Evolutionary conservation across 2,797 vertebrate genomes (phyloP), one percentile per base, ranked within the genome.

Genomic region (Hydrophis major): DNA sequence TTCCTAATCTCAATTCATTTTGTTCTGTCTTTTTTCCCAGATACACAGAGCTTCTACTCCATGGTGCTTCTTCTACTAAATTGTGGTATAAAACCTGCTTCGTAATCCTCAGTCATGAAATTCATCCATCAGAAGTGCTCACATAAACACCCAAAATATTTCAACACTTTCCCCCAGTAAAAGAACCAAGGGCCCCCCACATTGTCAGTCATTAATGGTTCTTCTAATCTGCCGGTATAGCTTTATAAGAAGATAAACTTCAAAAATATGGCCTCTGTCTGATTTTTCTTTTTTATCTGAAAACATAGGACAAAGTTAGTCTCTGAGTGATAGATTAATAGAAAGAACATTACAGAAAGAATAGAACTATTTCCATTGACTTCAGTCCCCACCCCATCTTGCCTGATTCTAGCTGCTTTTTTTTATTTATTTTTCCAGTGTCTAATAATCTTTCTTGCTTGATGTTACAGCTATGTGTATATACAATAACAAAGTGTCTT

Each of bases 381-480:
- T 88, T 18, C 18, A 59, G 37, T n/a, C 28, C 4, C 14, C 28
- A 59, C 6, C 55, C 16, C 28, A 37, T 10, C 20, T 32, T 22
- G 1, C 25, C 87, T 88, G 87, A 59, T 74, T 83, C 53, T 56
- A 86, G 87, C 88, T 90, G 32, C 22, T 90, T 16, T 28, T 11
- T 60, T 66, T 92, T 57, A 50, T 83, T 66, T 83, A 32, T 55
- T 56, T 87, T 55, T 28, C 50, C 16, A 53, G 8, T 55, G 14
- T 25, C 87, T 93, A 86, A 93, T 91, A 16, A 60, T 90, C 86
- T 86, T 87, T 18, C 37, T 25, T 8, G 53, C 60, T 87, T 37
- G 37, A 61, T 55, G n/a, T 91, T 89, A 94, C 27, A 91, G 87
- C 74, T 86, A 47, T 92, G 87, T 92, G 60, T 93, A 86, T 89